phyloP scores from a whole-genome alignment of 2,113 vertebrate species.

The Caloenas nicobarica region DNA sequence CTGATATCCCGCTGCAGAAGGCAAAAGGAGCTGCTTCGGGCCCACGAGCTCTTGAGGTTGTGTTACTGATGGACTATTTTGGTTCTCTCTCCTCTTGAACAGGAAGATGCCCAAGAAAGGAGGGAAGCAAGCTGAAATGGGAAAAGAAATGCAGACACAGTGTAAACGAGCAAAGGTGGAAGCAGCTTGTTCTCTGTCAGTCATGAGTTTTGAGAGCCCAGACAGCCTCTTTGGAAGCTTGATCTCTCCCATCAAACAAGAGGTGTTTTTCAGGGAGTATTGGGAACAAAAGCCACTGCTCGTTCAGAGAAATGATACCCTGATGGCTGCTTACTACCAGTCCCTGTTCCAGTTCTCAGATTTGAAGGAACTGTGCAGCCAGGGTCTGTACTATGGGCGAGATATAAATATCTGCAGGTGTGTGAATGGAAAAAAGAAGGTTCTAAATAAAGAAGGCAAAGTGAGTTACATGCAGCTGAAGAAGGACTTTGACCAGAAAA shows the following conservation, averaged over 20 bases:
- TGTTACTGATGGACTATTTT: not conserved
- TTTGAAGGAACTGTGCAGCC: slow-evolving; percentile 77
- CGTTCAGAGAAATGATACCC: slow-evolving; percentile 77
- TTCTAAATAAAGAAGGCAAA: slow-evolving; percentile 83
- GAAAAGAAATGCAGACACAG: not conserved
- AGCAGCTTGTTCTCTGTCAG: not conserved
- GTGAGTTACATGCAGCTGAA: slow-evolving; percentile 80
- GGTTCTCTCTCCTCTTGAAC: not conserved
- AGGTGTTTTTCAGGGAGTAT: slow-evolving; percentile 84
- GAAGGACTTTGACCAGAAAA: slow-evolving; percentile 83
- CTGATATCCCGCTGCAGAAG: not conserved
- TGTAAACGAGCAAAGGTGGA: slow-evolving; percentile 72
- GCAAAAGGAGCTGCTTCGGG: not conserved
- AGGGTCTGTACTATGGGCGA: slow-evolving; percentile 76
- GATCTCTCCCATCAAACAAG: slow-evolving; percentile 80
- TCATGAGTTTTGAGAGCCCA: slow-evolving; percentile 78
- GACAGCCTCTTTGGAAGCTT: slow-evolving; percentile 82
- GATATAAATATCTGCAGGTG: slow-evolving; percentile 87
- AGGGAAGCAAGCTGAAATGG: slow-evolving; percentile 16
- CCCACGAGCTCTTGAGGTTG: not conserved
- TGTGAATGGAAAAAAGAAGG: slow-evolving; percentile 81
- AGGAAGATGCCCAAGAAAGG: slow-evolving; percentile 82
- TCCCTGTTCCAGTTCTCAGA: slow-evolving; percentile 85
- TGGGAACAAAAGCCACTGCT: slow-evolving; percentile 91
- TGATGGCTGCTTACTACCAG: slow-evolving; percentile 74